Conservation (phyloP, 2,797 vertebrate genomes). For the Brachyalestes nurse region DNA sequence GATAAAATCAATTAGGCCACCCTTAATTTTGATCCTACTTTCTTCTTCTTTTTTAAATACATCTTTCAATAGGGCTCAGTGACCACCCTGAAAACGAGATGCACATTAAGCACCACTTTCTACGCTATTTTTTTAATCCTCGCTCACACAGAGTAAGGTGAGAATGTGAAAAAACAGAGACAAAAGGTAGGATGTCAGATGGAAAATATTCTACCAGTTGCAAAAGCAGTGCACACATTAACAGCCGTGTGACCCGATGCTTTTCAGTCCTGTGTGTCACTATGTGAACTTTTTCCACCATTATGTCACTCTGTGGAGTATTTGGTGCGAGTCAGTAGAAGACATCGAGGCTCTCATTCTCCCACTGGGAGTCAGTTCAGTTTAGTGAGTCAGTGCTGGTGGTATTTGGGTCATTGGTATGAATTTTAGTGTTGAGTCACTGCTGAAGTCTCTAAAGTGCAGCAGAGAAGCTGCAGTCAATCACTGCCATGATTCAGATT, state of each 20-base stretch:
- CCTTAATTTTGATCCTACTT: constrained; percentile 3
- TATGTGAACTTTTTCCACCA: constrained; percentile 35
- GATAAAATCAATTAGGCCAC: constrained; percentile 22
- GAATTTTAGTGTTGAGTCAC: constrained; percentile 45
- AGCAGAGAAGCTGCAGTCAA: constrained; percentile 44
- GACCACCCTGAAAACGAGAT: background rate
- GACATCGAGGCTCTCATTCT: constrained; percentile 43
- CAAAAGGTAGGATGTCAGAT: background rate
- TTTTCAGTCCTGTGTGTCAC: background rate
- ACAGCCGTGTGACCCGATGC: background rate
- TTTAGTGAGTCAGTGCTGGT: constrained; percentile 47
- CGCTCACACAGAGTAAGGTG: background rate
- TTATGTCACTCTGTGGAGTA: constrained; percentile 31
- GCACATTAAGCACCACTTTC: background rate
- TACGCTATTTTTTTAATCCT: background rate
- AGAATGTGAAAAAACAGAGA: background rate
- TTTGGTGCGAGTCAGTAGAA: constrained; percentile 34
- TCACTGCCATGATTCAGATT: constrained; percentile 44
- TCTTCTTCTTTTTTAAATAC: background rate
- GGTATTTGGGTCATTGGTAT: constrained; percentile 49
- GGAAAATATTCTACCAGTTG: background rate
- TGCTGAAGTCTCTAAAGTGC: constrained; percentile 39
- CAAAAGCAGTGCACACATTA: background rate
- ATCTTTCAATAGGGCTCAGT: background rate
- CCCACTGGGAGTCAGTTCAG: constrained; percentile 33